Conservation (phyloP, 2,888 invertebrate species). For the Agonopterix heracliana region DNA sequence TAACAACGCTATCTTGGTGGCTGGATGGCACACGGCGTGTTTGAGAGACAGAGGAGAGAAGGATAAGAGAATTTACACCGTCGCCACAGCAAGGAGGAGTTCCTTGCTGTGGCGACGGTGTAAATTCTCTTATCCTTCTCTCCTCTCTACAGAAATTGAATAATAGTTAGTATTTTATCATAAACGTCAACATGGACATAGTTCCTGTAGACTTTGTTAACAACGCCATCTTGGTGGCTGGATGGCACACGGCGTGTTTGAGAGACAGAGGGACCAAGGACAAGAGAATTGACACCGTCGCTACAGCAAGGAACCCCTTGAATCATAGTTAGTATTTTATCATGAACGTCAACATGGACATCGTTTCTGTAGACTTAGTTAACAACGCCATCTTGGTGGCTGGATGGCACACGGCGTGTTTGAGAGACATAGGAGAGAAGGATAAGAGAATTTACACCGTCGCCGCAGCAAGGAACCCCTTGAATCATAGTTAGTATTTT, state of each 20-base stretch:
- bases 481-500: neutral
- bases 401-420: neutral
- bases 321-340: neutral
- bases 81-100: too few species aligned
- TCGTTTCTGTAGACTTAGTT: conserved; percentile 1
- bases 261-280: neutral
- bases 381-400: conserved; percentile 1
- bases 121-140: too few species aligned
- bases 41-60: neutral
- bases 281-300: neutral
- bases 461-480: neutral
- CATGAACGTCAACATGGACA: neutral
- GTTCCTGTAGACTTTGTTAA: too few species aligned
- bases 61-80: neutral
- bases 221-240: neutral
- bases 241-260: neutral
- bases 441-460: neutral
- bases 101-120: too few species aligned
- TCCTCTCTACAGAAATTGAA: too few species aligned
- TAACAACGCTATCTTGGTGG: neutral
- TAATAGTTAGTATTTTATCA: neutral
- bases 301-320: neutral
- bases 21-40: neutral
- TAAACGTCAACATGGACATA: neutral
- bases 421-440: neutral